Percentiles rank a stretch among this genome's conserved stretches.
These are phyloP conservation scores for Congeria kusceri DNA, from an alignment of 2,888 invertebrate genomes.

Conservation along the genomic window DNA sequence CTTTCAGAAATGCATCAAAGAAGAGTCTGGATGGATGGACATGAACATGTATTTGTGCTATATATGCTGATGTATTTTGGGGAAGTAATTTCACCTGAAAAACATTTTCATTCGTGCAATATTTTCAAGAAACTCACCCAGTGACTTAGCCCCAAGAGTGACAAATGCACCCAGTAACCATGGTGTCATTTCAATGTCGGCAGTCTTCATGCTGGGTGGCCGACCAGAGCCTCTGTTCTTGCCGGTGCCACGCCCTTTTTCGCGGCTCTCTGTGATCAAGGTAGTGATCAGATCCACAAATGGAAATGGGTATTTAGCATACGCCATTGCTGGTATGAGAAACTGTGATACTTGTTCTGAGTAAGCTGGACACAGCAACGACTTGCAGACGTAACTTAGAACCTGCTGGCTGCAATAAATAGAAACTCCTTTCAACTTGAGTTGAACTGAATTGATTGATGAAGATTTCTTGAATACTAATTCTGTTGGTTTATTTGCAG, in stretches of 20 bases:
- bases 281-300: constrained; percentile 82
- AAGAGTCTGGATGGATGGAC: too few species aligned
- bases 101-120: too few species aligned
- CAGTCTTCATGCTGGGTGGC: constrained; percentile 25
- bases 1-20: too few species aligned
- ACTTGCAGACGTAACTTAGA: constrained; percentile 68
- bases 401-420: constrained; percentile 69
- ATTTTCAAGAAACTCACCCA: constrained; percentile 89
- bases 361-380: constrained; percentile 81
- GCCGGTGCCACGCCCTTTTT: constrained; percentile 34
- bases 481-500: too few species aligned
- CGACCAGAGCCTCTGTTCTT: constrained; percentile 45
- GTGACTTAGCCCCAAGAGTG: constrained; percentile 89
- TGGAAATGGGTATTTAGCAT: constrained; percentile 81
- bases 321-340: constrained; percentile 83
- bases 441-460: too few species aligned
- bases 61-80: too few species aligned
- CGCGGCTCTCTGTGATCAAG: constrained; percentile 70
- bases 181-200: constrained; percentile 86
- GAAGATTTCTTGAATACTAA: too few species aligned
- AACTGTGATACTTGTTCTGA: constrained; percentile 83
- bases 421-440: too few species aligned
- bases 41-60: too few species aligned
- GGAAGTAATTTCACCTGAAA: too few species aligned
- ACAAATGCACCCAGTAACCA: constrained; percentile 90